Evolutionary conservation across 2,888 invertebrate species (phyloP), one percentile per base, ranked within the genome.

Genomic region (Ligdia adustata): DNA sequence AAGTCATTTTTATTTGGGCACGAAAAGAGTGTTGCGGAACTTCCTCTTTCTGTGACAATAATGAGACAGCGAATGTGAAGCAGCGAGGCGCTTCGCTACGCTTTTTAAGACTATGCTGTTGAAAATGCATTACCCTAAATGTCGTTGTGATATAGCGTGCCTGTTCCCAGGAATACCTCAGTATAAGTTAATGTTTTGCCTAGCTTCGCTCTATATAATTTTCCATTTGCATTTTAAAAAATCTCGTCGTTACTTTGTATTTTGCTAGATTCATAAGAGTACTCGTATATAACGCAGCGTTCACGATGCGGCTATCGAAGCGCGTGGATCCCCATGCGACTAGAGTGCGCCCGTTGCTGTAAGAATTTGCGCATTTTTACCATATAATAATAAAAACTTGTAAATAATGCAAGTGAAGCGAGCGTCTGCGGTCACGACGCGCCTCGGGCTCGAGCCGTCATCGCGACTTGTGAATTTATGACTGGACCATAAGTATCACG

Each of bases 291-390:
- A 75, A 75, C 71, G 64, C 64, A 64, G 67, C 42, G 66, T 72
- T 79, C 84, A 82, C 82, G 82, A 80, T 66, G 72, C 62, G 64
- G 70, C 76, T 86, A 86, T 87, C 86, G 75, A 79, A 72, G 81
- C 82, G 83, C 86, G 84, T 84, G 85, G 75, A 86, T 86, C 85
- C 82, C 79, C 75, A 79, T 75, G 79, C 81, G 80, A 80, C 77
- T 64, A 65, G 72, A 77, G 80, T 81, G 78, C 79, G 79, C 72
- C 33, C 15, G 32, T 52, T 52, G 44, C 73, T 69, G 67, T 78
- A 82, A 84, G 76, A 75, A 81, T 84, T 87, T 78, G 81, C 85
- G 79, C 79, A 79, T 85, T 88, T 88, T 88, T 85, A 82, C 80
- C 72, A 75, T 74, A 75, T 79, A 81, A 83, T 84, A 88, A 87